Percentiles rank a stretch among this genome's conserved stretches.
Evolutionary conservation across 2,113 vertebrate species (phyloP).

Genomic region (Eulemur macaco): DNA sequence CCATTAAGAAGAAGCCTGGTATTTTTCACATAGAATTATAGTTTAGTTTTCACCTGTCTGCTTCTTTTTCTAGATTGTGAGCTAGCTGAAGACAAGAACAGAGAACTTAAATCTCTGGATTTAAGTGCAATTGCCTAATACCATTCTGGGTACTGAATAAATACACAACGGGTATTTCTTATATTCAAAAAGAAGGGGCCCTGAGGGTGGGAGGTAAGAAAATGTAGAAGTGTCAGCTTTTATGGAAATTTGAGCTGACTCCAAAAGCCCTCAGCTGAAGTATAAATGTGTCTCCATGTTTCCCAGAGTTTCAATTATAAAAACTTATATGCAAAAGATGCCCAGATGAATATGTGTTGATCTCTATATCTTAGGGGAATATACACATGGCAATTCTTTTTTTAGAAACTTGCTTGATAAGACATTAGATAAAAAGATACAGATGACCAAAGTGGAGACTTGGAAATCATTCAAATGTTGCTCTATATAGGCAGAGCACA

Average conservation of each 20-base stretch:
- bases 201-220: background rate
- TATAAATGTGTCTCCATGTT: background rate
- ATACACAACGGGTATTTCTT: background rate
- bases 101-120: slow-evolving; percentile 3
- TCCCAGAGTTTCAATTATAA: background rate
- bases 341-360: background rate
- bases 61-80: background rate
- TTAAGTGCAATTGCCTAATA: background rate
- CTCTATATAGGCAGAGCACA: background rate
- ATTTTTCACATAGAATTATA: background rate
- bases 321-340: background rate
- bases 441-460: background rate
- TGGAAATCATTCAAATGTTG: background rate
- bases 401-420: background rate
- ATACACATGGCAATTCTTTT: background rate
- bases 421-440: background rate
- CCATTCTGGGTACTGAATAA: background rate
- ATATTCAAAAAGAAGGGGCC: background rate
- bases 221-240: background rate
- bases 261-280: background rate
- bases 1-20: background rate
- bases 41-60: background rate
- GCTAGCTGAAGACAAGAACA: background rate
- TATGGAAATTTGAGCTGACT: background rate
- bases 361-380: background rate